A percentile compares a stretch with the other conserved stretches of the same genome.
Evolutionary conservation across 2,888 invertebrate genomes (phyloP).

Genomic region (Ornithoptera priamus): DNA sequence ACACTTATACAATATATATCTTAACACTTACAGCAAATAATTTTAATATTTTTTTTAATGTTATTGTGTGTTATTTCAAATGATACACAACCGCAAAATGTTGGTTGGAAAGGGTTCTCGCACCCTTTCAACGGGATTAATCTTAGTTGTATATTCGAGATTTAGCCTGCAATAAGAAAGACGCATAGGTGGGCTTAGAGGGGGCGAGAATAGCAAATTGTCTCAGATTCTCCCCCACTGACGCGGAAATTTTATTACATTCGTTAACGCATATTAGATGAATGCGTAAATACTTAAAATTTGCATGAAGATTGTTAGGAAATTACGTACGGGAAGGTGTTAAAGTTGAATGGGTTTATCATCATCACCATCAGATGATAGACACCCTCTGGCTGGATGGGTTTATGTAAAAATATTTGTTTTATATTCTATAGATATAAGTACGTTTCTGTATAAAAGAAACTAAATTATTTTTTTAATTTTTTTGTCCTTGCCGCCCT

Average conservation of each 20-base stretch:
- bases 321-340: conserved; percentile 35
- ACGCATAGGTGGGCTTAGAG: conserved; percentile 77
- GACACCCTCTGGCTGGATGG: too few relatives aligned
- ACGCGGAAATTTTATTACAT: conserved; percentile 73
- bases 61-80: too few relatives aligned
- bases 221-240: conserved; percentile 65
- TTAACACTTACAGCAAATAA: too few relatives aligned
- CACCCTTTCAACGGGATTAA: conserved; percentile 77
- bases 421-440: too few relatives aligned
- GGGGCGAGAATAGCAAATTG: conserved; percentile 72
- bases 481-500: too few relatives aligned
- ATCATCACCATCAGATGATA: too few relatives aligned
- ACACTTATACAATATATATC: too few relatives aligned
- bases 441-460: too few relatives aligned
- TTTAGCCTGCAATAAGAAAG: conserved; percentile 79
- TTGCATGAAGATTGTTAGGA: conserved; percentile 60
- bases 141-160: conserved; percentile 79
- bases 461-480: too few relatives aligned
- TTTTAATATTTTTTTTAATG: too few relatives aligned
- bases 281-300: conserved; percentile 66
- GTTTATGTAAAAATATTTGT: too few relatives aligned
- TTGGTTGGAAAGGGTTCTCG: conserved; percentile 54
- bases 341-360: too few relatives aligned
- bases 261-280: conserved; percentile 76
- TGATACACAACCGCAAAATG: neutral